Percentiles rank a stretch among this genome's conserved stretches.
Evolutionary conservation across 2,888 invertebrate genomes (phyloP).

Genomic region (Leptinotarsa tumamoca): DNA sequence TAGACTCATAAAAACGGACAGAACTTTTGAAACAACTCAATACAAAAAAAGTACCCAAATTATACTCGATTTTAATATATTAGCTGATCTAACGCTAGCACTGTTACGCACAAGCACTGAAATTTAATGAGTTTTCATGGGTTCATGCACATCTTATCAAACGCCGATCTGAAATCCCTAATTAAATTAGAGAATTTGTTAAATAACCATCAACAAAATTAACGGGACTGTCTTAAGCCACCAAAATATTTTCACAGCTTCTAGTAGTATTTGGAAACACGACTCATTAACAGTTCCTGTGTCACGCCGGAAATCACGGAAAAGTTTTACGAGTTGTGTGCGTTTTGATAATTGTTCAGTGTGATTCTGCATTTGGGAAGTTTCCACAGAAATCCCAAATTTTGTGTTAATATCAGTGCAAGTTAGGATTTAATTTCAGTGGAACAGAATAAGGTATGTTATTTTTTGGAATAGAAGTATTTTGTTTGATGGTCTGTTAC

Average conservation of each 20-base stretch:
- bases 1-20: not conserved
- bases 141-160: constrained; percentile 12
- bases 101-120: constrained; percentile 14
- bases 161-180: constrained; percentile 18
- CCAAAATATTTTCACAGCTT: constrained; percentile 20
- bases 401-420: too few relatives aligned
- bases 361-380: not conserved
- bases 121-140: constrained; percentile 20
- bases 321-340: constrained; percentile 12
- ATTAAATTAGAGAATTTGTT: constrained; percentile 21
- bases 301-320: constrained; percentile 1
- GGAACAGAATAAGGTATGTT: too few relatives aligned
- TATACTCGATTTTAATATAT: constrained; percentile 11
- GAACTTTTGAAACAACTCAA: not conserved
- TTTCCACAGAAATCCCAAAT: too few relatives aligned
- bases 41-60: not conserved
- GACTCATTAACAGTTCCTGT: constrained; percentile 20
- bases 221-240: constrained; percentile 13
- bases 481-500: too few relatives aligned
- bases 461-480: too few relatives aligned
- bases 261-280: constrained; percentile 14
- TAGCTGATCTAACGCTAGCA: constrained; percentile 8
- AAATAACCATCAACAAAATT: constrained; percentile 14
- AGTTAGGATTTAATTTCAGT: too few relatives aligned
- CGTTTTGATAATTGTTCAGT: not conserved